Conservation (phyloP, 2,888 invertebrate species). For the Latheticus oryzae region DNA sequence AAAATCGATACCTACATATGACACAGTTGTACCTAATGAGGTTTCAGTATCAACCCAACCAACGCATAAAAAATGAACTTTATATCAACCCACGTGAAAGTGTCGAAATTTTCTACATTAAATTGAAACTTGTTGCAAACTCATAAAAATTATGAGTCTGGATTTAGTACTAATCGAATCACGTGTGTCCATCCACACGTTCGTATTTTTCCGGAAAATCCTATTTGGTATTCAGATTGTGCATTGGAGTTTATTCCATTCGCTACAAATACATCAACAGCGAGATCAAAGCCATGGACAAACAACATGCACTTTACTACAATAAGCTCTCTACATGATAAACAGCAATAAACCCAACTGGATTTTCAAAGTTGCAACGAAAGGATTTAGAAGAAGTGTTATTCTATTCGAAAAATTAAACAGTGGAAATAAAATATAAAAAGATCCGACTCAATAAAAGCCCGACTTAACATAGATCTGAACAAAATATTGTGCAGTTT, state of each 20-base stretch:
- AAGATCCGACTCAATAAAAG: slow-evolving; percentile 11
- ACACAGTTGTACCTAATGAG: slow-evolving; percentile 32
- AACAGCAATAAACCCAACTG: slow-evolving; percentile 3
- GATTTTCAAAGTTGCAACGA: slow-evolving; percentile 1
- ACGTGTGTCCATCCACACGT: slow-evolving; percentile 22
- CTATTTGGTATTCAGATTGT: slow-evolving; percentile 28
- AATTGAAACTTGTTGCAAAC: too few relatives aligned
- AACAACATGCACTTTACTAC: slow-evolving; percentile 9
- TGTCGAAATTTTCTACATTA: too few relatives aligned
- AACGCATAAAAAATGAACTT: slow-evolving; percentile 1
- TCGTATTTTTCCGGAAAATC: slow-evolving; percentile 19
- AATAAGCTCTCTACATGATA: neutral
- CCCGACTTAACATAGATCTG: slow-evolving; percentile 4
- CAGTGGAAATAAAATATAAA: too few relatives aligned
- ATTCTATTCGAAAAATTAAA: too few relatives aligned
- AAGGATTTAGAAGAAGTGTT: too few relatives aligned
- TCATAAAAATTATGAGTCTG: slow-evolving; percentile 20
- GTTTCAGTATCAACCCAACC: slow-evolving; percentile 14
- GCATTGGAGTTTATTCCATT: slow-evolving; percentile 3
- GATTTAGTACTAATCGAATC: slow-evolving; percentile 31
- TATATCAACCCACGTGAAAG: too few relatives aligned
- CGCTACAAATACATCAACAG: slow-evolving; percentile 3
- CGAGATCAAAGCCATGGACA: slow-evolving; percentile 11
- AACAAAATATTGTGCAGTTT: slow-evolving; percentile 3
- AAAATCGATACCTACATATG: slow-evolving; percentile 37